A percentile compares a stretch with the other conserved stretches of the same genome.
Conservation (phyloP, 1,140 invertebrate genomes). For the Steinernema feltiae region DNA sequence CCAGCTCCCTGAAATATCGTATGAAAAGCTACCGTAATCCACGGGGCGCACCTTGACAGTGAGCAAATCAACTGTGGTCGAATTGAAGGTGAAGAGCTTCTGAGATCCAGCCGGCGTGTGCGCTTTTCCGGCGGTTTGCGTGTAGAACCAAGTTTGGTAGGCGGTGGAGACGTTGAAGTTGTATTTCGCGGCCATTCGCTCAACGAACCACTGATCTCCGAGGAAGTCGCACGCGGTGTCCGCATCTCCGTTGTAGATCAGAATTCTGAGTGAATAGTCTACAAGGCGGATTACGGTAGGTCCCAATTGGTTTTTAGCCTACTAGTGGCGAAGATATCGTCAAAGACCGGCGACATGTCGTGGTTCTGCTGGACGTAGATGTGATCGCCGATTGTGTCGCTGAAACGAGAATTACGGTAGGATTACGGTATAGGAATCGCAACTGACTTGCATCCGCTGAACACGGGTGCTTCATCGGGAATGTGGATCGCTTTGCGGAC, state of each 20-base stretch:
- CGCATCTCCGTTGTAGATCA: conserved; percentile 64
- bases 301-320: not conserved
- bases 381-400: conserved; percentile 28
- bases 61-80: conserved; percentile 25
- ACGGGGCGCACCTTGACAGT: conserved; percentile 32
- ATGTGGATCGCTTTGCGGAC: conserved; percentile 60
- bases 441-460: conserved; percentile 43
- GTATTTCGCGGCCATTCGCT: conserved; percentile 40
- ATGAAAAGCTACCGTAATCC: conserved; percentile 4
- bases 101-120: conserved; percentile 21
- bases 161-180: conserved; percentile 22
- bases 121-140: conserved; percentile 12
- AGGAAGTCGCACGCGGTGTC: conserved; percentile 64
- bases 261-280: conserved; percentile 53
- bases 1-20: conserved; percentile 59
- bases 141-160: conserved; percentile 28
- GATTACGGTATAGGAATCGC: not conserved
- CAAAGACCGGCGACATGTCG: conserved; percentile 28
- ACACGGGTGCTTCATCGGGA: conserved; percentile 44
- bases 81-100: conserved; percentile 17
- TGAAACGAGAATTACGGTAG: conserved; percentile 2
- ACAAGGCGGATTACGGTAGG: not conserved
- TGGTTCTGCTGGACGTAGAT: conserved; percentile 36
- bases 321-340: conserved; percentile 28
- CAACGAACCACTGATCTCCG: conserved; percentile 63